Conservation (phyloP, 53 echinoderm and acorn worm species). For the Hippasteria phrygiana region DNA sequence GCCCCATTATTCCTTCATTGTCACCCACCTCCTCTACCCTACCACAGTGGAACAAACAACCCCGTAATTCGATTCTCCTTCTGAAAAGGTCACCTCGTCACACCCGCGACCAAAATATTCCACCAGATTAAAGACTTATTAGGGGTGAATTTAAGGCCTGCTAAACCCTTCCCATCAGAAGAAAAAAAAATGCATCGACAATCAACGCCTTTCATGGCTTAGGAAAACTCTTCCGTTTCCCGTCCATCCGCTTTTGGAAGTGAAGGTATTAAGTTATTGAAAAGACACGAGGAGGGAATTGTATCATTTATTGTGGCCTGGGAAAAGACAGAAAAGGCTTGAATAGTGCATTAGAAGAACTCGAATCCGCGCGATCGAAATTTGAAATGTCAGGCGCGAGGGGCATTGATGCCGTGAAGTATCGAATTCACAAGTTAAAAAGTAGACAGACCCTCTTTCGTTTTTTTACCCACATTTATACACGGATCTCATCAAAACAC, state of each 20-base stretch:
- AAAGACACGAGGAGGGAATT: not conserved
- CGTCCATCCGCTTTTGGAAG: not conserved
- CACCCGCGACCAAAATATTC: slow-evolving; percentile 17
- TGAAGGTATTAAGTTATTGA: slow-evolving; percentile 18
- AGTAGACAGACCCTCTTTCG: not conserved
- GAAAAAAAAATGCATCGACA: not conserved
- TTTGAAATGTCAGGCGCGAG: slow-evolving; percentile 32
- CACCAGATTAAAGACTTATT: slow-evolving; percentile 17
- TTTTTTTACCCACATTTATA: not conserved
- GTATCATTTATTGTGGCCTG: not conserved
- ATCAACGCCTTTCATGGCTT: not conserved
- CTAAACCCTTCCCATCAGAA: not conserved
- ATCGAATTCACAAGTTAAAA: slow-evolving; percentile 9
- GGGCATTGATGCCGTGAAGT: not conserved
- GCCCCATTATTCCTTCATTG: not conserved
- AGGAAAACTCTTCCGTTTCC: not conserved
- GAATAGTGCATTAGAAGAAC: not conserved
- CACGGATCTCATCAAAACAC: not conserved
- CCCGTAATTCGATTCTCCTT: slow-evolving; percentile 40
- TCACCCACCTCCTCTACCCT: not conserved
- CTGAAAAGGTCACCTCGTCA: slow-evolving; percentile 30
- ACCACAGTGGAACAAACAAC: not conserved
- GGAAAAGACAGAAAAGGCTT: not conserved
- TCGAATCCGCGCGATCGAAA: slow-evolving; percentile 17
- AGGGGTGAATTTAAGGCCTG: not conserved